phyloP scores from a whole-genome alignment of 2,113 vertebrate genomes.

The Hippocampus comes region DNA sequence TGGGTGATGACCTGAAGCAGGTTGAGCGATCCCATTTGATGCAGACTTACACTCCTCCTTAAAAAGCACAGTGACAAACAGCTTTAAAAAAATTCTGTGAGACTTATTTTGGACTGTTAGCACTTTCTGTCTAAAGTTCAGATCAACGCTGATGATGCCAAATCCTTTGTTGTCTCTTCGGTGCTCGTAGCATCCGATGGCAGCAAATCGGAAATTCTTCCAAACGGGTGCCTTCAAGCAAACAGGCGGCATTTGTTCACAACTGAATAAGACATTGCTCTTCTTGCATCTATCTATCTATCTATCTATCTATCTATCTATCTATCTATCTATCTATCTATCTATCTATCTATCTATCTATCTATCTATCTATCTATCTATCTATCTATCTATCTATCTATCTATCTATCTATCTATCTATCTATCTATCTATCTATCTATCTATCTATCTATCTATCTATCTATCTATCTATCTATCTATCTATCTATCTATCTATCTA shows the following conservation, averaged over 20 bases:
- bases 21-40: slow-evolving; percentile 12
- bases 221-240: slow-evolving; percentile 53
- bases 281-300: slow-evolving; percentile 15
- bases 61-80: slow-evolving; percentile 21
- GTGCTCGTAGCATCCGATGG: slow-evolving; percentile 40
- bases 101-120: slow-evolving; percentile 25
- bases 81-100: slow-evolving; percentile 20
- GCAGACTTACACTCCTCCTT: slow-evolving; percentile 15
- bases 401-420: no score
- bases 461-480: no score
- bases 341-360: no score
- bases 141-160: slow-evolving; percentile 27
- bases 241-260: slow-evolving; percentile 58
- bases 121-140: slow-evolving; percentile 20
- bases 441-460: no score
- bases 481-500: neutral
- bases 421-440: no score
- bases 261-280: slow-evolving; percentile 61
- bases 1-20: slow-evolving; percentile 14
- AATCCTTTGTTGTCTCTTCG: slow-evolving; percentile 7
- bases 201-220: slow-evolving; percentile 41
- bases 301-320: no score
- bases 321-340: no score
- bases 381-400: no score
- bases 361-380: no score